A percentile compares a stretch with the other conserved stretches of the same genome.
Conservation (phyloP, 1,140 invertebrate genomes). For the Sitophilus oryzae region DNA sequence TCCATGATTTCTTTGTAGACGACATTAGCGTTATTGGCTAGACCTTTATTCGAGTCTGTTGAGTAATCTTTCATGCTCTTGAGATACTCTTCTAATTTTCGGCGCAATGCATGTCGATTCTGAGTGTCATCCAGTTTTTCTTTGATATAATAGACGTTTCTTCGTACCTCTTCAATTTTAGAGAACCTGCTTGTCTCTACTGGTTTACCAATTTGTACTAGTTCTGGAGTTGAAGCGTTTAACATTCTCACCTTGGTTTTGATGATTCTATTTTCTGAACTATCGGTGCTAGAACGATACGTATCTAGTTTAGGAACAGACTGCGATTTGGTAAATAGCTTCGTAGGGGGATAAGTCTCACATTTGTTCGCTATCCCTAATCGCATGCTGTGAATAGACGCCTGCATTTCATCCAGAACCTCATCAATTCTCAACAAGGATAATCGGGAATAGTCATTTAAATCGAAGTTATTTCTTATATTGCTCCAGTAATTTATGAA, state of each 20-base stretch:
- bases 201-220: constrained; percentile 1
- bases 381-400: constrained; percentile 17
- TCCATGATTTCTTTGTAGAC: constrained; percentile 19
- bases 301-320: constrained; percentile 19
- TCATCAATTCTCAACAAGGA: constrained; percentile 19
- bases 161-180: constrained; percentile 22
- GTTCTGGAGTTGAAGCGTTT: constrained; percentile 5
- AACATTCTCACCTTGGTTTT: constrained; percentile 23
- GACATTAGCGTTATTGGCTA: constrained; percentile 21
- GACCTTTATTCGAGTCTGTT: constrained; percentile 16
- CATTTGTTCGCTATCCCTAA: constrained; percentile 15
- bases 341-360: constrained; percentile 8
- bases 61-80: constrained; percentile 9
- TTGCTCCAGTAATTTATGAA: constrained; percentile 23
- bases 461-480: constrained; percentile 14
- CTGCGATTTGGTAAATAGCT: constrained; percentile 18
- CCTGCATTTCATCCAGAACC: constrained; percentile 19
- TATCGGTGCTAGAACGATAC: constrained; percentile 7
- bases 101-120: constrained; percentile 5
- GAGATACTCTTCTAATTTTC: constrained; percentile 18
- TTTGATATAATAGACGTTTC: constrained; percentile 24
- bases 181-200: constrained; percentile 9
- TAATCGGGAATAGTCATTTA: constrained; percentile 16
- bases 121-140: constrained; percentile 13
- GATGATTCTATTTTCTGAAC: constrained; percentile 7